Conservation (phyloP, 2,113 vertebrate genomes). For the Uropsilus gracilis region DNA sequence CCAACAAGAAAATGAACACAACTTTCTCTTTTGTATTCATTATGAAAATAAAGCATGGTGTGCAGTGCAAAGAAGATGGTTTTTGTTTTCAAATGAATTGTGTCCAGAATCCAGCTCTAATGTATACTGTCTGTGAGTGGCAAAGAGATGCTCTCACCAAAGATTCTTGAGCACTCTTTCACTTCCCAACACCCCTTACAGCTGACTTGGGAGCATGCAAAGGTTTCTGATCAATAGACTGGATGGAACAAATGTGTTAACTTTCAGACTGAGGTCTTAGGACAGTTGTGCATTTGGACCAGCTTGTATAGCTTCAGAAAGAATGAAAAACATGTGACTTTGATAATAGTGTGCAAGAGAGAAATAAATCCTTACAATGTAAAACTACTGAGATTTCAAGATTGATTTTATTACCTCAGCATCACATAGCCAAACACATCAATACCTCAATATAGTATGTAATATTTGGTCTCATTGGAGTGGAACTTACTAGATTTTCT, state of each 20-base stretch:
- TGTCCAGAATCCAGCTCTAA: background rate
- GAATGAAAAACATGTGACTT: background rate
- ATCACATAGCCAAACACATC: background rate
- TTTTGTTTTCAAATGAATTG: background rate
- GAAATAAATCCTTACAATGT: background rate
- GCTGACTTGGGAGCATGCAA: background rate
- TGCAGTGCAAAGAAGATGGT: background rate
- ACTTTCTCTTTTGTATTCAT: background rate
- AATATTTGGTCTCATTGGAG: background rate
- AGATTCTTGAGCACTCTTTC: background rate
- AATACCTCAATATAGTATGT: background rate
- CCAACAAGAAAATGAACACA: background rate
- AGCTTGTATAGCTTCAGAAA: background rate
- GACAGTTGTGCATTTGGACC: background rate
- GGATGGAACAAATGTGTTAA: background rate
- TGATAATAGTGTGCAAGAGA: background rate
- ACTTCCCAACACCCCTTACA: background rate
- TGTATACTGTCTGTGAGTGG: background rate
- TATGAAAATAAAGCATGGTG: background rate
- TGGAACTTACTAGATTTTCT: background rate
- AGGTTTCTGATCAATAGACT: background rate
- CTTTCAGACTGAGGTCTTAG: background rate
- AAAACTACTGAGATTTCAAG: background rate
- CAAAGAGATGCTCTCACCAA: background rate
- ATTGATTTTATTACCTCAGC: background rate